Evolutionary conservation across 2,797 vertebrate species (phyloP).

Genomic region (Poeciliopsis paucimaculata): DNA sequence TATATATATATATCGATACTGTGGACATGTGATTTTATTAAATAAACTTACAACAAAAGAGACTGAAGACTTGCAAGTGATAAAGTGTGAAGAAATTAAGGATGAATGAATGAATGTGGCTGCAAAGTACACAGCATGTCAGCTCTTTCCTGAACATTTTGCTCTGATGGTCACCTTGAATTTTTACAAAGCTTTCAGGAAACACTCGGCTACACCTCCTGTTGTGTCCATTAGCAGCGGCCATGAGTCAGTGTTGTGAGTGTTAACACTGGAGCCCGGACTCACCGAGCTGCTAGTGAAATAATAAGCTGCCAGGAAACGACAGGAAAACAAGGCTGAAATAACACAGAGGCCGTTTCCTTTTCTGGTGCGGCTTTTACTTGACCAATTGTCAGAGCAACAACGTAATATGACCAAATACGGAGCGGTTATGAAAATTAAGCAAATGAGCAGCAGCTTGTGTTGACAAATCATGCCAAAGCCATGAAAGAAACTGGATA

Average conservation of each 20-base stretch:
- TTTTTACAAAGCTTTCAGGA: slow-evolving; percentile 38
- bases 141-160: slow-evolving; percentile 1
- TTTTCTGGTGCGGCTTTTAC: slow-evolving; percentile 17
- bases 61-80: background rate
- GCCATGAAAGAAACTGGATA: background rate
- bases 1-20: background rate
- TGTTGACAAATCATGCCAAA: background rate
- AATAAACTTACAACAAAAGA: background rate
- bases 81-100: background rate
- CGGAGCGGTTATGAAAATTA: background rate
- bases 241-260: slow-evolving; percentile 38
- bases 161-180: slow-evolving; percentile 23
- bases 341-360: slow-evolving; percentile 23
- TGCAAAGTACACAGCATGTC: background rate
- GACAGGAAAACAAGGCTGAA: slow-evolving; percentile 12
- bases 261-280: slow-evolving; percentile 26
- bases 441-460: background rate
- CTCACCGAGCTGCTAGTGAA: slow-evolving; percentile 17
- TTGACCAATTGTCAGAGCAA: slow-evolving; percentile 2
- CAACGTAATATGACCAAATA: background rate
- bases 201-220: slow-evolving; percentile 8
- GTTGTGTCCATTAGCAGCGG: slow-evolving; percentile 40
- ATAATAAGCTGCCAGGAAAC: slow-evolving; percentile 47
- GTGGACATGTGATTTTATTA: background rate
- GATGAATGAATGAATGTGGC: background rate